Evolutionary conservation across 2,888 invertebrate species (phyloP).

Genomic region (Clivina fossor): DNA sequence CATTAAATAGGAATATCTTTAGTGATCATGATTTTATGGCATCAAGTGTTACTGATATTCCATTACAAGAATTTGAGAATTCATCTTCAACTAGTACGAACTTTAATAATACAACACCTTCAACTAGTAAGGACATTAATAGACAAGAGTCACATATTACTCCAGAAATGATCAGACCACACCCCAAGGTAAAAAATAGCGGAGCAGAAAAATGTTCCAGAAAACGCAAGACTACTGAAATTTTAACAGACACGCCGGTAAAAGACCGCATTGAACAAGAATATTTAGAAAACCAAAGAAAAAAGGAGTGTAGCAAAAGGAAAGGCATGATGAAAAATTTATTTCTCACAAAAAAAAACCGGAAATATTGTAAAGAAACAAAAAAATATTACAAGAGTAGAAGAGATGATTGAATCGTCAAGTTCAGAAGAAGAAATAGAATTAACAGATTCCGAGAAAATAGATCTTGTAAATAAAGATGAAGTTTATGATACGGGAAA

Average conservation of each 20-base stretch:
- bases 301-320: slow-evolving; percentile 29
- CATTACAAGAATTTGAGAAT: too few relatives aligned
- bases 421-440: slow-evolving; percentile 5
- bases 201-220: too few relatives aligned
- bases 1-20: slow-evolving; percentile 38
- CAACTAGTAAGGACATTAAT: background rate
- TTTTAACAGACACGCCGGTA: slow-evolving; percentile 9
- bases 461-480: too few relatives aligned
- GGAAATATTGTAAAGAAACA: too few relatives aligned
- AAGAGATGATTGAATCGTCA: background rate
- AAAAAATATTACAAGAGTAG: too few relatives aligned
- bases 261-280: background rate
- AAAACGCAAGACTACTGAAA: slow-evolving; percentile 25
- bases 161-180: slow-evolving; percentile 39
- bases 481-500: background rate
- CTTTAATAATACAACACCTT: background rate
- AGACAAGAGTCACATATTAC: slow-evolving; percentile 3
- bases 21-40: slow-evolving; percentile 36
- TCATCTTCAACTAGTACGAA: background rate
- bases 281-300: slow-evolving; percentile 14
- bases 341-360: too few relatives aligned
- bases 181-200: slow-evolving; percentile 37
- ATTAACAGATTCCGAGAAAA: too few relatives aligned
- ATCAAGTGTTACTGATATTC: slow-evolving; percentile 25
- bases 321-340: slow-evolving; percentile 39